Evolutionary conservation across 2,113 vertebrate species (phyloP).

Genomic region (Eidolon helvum): DNA sequence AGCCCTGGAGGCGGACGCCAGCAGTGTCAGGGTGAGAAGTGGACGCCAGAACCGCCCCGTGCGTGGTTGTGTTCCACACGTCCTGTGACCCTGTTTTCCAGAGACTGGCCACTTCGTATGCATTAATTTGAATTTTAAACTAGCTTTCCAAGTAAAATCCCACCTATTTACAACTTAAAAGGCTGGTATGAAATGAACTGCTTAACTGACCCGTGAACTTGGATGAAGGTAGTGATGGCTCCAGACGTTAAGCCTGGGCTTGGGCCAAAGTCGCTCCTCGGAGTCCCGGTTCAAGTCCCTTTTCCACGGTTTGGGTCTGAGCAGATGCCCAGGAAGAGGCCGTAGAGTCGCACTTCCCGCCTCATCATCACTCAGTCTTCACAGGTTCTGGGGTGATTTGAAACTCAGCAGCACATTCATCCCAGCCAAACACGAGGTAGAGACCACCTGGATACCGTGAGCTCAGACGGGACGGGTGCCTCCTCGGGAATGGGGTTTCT

Average conservation of each 20-base stretch:
- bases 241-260: fast-evolving
- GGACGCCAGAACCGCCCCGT: too few species aligned
- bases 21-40: fast-evolving
- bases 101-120: too few species aligned
- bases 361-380: fast-evolving
- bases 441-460: too few species aligned
- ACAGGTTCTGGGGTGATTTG: not conserved
- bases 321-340: not conserved
- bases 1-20: too few species aligned
- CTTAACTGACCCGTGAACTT: not conserved
- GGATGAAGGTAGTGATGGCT: fast-evolving
- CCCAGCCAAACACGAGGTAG: too few species aligned
- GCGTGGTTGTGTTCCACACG: fast-evolving
- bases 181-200: fast-evolving
- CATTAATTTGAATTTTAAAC: not conserved
- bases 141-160: not conserved
- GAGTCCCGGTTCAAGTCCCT: too few species aligned
- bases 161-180: fast-evolving
- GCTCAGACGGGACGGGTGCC: too few species aligned
- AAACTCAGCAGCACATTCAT: not conserved
- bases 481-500: not conserved
- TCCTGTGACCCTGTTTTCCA: not conserved
- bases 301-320: not conserved
- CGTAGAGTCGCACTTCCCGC: not conserved
- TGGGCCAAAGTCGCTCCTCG: too few species aligned